Conservation (phyloP, 2,888 invertebrate genomes). For the Eupithecia exiguata region DNA sequence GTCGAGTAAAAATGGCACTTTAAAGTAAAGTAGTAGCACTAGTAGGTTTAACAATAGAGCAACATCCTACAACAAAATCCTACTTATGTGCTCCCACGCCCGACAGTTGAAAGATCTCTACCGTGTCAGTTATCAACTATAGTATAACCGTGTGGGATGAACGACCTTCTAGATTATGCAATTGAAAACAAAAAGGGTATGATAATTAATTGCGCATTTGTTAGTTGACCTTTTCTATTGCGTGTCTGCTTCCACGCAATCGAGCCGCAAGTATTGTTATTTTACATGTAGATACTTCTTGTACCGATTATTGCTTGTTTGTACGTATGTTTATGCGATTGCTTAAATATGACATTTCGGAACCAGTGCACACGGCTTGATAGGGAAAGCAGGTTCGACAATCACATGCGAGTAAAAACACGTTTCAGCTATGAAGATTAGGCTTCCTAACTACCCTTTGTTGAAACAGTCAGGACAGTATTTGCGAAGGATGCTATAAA, state of each 20-base stretch:
- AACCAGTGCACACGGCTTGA: neutral
- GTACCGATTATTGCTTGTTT: conserved; percentile 1
- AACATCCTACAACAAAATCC: conserved; percentile 14
- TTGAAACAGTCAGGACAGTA: neutral
- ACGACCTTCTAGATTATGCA: conserved; percentile 43
- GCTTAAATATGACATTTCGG: conserved; percentile 10
- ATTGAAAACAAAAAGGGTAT: conserved; percentile 52
- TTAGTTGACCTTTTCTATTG: conserved; percentile 44
- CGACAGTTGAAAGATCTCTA: conserved; percentile 18
- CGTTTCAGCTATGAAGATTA: neutral
- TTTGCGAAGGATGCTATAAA: neutral
- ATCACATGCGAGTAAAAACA: neutral
- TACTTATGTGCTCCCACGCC: conserved; percentile 21
- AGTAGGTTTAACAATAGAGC: conserved; percentile 1
- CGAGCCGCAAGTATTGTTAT: conserved; percentile 24
- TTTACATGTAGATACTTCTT: conserved; percentile 14
- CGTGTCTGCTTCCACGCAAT: conserved; percentile 25
- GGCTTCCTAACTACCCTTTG: neutral
- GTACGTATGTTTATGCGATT: conserved; percentile 14
- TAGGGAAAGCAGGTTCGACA: neutral
- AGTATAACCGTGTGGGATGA: conserved; percentile 35
- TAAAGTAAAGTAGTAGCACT: neutral
- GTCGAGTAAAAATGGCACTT: neutral
- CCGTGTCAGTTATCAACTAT: conserved; percentile 3
- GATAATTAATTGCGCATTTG: conserved; percentile 43